Evolutionary conservation across 30 jellyfish, hydroid and myxozoan species (phyloP).

Genomic region (Catostylus mosaicus): DNA sequence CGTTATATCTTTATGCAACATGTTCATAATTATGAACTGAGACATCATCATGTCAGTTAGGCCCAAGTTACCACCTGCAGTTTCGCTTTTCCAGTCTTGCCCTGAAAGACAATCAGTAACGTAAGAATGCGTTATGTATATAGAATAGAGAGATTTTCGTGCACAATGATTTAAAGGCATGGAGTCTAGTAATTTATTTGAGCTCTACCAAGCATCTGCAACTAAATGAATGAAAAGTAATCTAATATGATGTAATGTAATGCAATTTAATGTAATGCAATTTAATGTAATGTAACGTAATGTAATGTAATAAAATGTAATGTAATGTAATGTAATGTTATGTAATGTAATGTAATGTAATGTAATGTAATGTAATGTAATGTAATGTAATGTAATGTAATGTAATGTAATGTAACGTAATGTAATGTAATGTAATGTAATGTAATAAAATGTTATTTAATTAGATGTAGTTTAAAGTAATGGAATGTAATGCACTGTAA

Average conservation of each 20-base stretch:
- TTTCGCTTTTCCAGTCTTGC: conserved; percentile 80
- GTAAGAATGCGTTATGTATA: too few species aligned
- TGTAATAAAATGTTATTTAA: not conserved
- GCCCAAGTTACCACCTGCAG: conserved; percentile 68
- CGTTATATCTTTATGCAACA: conserved; percentile 89
- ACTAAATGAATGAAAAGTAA: too few species aligned
- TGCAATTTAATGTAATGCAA: not conserved
- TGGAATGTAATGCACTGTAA: not conserved
- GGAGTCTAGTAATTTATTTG: too few species aligned
- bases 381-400: not conserved
- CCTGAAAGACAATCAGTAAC: conserved; percentile 62
- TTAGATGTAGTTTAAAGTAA: not conserved
- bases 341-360: not conserved
- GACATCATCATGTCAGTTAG: conserved; percentile 67
- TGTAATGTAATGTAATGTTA: not conserved
- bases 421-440: not conserved
- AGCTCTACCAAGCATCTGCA: too few species aligned
- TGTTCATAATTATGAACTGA: conserved; percentile 81
- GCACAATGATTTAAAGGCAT: too few species aligned
- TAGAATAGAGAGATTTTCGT: too few species aligned
- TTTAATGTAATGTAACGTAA: not conserved
- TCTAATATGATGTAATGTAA: too few species aligned
- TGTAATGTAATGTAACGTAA: not conserved
- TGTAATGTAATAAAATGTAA: not conserved
- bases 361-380: not conserved